phyloP scores from a whole-genome alignment of 2,888 invertebrate species.

The Temnothorax rugatulus region DNA sequence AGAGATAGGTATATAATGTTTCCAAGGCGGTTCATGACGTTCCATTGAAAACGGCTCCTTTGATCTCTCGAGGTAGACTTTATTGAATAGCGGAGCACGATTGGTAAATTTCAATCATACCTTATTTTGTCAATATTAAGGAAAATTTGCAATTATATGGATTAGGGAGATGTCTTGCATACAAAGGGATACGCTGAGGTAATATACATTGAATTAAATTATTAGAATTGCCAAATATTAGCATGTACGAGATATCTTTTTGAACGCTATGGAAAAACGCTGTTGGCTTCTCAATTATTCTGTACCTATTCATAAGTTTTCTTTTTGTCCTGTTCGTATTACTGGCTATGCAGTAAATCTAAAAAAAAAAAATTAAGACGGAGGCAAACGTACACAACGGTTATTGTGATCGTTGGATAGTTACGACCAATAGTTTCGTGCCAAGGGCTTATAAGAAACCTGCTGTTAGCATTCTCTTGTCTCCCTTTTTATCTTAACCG shows the following conservation, averaged over 20 bases:
- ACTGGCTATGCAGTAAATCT: not conserved
- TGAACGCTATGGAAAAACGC: not conserved
- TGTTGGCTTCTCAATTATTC: not conserved
- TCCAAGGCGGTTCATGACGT: conserved; percentile 64
- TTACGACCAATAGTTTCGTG: conserved; percentile 61
- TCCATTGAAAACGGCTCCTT: conserved; percentile 64
- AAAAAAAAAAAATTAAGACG: conserved; percentile 13
- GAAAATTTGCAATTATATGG: conserved; percentile 82
- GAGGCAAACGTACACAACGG: not conserved
- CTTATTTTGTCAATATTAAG: conserved; percentile 78
- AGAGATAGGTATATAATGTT: conserved; percentile 70
- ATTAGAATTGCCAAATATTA: conserved; percentile 15
- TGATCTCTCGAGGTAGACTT: conserved; percentile 76
- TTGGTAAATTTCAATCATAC: conserved; percentile 80
- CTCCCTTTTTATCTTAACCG: conserved; percentile 52
- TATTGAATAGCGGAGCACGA: conserved; percentile 76
- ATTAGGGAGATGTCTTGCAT: conserved; percentile 55
- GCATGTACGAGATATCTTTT: conserved; percentile 10
- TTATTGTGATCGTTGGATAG: conserved; percentile 21
- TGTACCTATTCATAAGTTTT: not conserved
- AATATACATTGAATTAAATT: conserved; percentile 21
- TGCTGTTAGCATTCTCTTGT: conserved; percentile 52
- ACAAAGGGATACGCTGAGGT: not conserved
- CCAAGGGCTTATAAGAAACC: conserved; percentile 61
- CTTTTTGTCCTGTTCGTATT: not conserved